phyloP scores from a whole-genome alignment of 2,797 vertebrate genomes.

The Myotis pilosus region DNA sequence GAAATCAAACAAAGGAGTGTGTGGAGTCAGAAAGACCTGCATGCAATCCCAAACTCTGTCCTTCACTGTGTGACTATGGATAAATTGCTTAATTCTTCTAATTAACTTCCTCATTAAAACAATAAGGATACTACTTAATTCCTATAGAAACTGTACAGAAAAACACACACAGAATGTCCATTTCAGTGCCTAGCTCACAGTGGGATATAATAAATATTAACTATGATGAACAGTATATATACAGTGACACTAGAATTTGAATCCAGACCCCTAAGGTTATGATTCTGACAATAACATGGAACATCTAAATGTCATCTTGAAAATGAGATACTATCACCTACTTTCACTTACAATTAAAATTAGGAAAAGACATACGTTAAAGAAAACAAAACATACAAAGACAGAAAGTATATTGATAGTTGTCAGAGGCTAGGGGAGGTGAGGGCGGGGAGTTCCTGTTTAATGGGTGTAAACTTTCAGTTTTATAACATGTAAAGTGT shows the following conservation, averaged over 20 bases:
- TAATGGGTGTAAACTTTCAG: not conserved
- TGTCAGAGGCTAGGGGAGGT: not conserved
- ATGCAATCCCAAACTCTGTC: not conserved
- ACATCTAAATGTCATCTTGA: not conserved
- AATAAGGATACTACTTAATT: not conserved
- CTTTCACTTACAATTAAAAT: not conserved
- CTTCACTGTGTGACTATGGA: not conserved
- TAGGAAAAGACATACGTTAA: not conserved
- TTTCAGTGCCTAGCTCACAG: not conserved
- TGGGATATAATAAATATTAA: not conserved
- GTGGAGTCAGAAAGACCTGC: not conserved
- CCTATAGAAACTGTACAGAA: not conserved
- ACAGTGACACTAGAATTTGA: not conserved
- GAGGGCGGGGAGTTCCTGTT: not conserved
- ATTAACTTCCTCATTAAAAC: not conserved
- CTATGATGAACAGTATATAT: not conserved
- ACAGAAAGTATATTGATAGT: not conserved
- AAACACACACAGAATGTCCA: not conserved
- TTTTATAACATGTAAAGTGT: not conserved
- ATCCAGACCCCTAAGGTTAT: not conserved
- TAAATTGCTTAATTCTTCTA: not conserved
- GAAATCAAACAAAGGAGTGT: not conserved
- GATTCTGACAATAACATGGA: not conserved
- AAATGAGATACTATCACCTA: not conserved
- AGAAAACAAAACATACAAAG: not conserved